A percentile compares a stretch with the other conserved stretches of the same genome.
These are phyloP conservation scores for Xestoiulus laeticollis DNA, from an alignment of 2,888 invertebrate genomes.

Conservation along the genomic window DNA sequence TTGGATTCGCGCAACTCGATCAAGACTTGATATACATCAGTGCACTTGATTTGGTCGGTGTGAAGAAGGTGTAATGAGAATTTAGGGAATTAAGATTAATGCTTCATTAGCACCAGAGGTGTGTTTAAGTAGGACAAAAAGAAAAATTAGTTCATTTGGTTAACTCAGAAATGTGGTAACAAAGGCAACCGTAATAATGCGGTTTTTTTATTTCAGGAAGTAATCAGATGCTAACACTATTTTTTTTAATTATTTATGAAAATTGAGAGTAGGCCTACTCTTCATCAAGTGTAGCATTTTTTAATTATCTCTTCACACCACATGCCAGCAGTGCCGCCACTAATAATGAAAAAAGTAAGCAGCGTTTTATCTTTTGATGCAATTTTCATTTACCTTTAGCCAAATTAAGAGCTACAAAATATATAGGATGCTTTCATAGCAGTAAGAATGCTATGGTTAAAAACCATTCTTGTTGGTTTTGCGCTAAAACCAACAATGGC, in stretches of 20 bases:
- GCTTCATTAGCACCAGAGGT: neutral
- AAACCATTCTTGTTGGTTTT: neutral
- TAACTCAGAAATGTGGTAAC: neutral
- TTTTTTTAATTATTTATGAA: conserved; percentile 1
- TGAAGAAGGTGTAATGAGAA: too few relatives aligned
- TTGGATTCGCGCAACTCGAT: too few relatives aligned
- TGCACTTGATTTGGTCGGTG: too few relatives aligned
- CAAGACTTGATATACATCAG: too few relatives aligned
- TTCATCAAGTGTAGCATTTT: conserved; percentile 10
- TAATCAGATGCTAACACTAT: neutral
- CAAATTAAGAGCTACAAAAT: neutral
- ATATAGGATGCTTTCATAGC: neutral
- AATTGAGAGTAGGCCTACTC: conserved; percentile 8
- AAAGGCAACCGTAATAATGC: neutral
- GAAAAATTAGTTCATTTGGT: conserved; percentile 13
- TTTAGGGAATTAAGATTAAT: neutral
- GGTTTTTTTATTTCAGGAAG: neutral
- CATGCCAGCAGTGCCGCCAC: neutral
- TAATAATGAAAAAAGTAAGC: conserved; percentile 4
- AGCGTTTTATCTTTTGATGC: neutral
- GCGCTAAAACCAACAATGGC: neutral
- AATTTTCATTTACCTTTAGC: neutral
- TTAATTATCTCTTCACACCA: conserved; percentile 34
- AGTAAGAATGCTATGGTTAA: neutral
- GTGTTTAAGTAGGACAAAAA: neutral